Base-by-base conservation (phyloP, 1,140 invertebrate genomes). In the Philotrypesis tridentata region DNA sequence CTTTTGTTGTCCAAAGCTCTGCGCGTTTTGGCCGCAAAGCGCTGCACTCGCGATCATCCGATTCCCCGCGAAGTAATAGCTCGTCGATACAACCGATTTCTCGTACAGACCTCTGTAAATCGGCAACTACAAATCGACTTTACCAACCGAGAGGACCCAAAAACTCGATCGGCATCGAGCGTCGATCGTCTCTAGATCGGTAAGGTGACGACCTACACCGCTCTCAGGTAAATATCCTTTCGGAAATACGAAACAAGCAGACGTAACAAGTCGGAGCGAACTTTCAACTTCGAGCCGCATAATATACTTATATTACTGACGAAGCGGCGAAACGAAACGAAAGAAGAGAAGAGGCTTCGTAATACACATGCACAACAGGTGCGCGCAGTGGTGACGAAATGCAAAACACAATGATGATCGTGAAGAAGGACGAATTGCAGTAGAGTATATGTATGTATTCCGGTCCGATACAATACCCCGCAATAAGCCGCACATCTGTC, bases 341-440 rank as follows among this genome's bases (percentile, higher is more conserved):
- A n/a, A 23, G 14, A 40, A n/a, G 8, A n/a, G n/a, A n/a, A n/a
- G n/a, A n/a, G n/a, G n/a, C n/a, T n/a, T n/a, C n/a, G n/a, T n/a
- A n/a, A n/a, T n/a, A n/a, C n/a, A n/a, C n/a, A 31, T 67, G n/a
- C 63, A 27, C 63, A 67, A 17, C 72, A 76, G 80, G 72, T 75
- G 80, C 80, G 12, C 14, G 33, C 9, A 9, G 21, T 17, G 43
- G n/a, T 63, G 43, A 4, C 48, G 48, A 55, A n/a, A 55, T 37
- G 31, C 55, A 72, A 61, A 43, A 78, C 33, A 82, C 72, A 82
- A 82, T 82, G 33, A 82, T 9, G 48, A 72, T 0, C 48, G 3
- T 61, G 5, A 25, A 12, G 21, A 11, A 63, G 43, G n/a, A 80
- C 40, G 17, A 80, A 63, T 55, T 55, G 48, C 48, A 55, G n/a